Evolutionary conservation across 2,888 invertebrate genomes (phyloP).

Genomic region (Latrodectus elegans): DNA sequence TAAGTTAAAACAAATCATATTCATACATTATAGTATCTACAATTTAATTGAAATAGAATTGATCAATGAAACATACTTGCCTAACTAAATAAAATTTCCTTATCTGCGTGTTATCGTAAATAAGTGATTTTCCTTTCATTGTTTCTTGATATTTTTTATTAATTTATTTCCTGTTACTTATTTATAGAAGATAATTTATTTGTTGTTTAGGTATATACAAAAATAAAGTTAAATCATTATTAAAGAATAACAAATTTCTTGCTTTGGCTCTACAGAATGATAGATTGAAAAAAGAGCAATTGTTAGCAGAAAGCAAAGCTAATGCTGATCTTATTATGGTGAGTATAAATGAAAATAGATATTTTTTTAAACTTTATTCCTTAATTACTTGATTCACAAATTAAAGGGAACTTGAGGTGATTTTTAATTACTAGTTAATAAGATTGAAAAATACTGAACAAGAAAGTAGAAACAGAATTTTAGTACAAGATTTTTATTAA

Average conservation of each 20-base stretch:
- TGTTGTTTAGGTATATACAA: not conserved
- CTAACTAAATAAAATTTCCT: not conserved
- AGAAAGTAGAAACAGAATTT: no score
- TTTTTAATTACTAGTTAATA: no score
- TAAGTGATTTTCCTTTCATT: not conserved
- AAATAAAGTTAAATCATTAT: slow-evolving; percentile 18
- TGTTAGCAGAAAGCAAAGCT: not conserved
- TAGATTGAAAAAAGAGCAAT: slow-evolving; percentile 12
- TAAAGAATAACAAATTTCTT: slow-evolving; percentile 15
- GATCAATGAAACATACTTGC: not conserved
- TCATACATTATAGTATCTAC: no score
- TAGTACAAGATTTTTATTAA: no score
- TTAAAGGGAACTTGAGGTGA: no score
- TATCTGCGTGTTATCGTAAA: not conserved
- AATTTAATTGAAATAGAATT: not conserved
- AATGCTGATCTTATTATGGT: slow-evolving; percentile 19
- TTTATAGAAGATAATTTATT: no score
- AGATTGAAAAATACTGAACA: no score
- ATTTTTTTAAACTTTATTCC: not conserved
- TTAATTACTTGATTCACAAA: no score
- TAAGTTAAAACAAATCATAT: no score
- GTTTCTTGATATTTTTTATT: not conserved
- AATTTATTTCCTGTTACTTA: not conserved
- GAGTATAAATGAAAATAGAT: not conserved
- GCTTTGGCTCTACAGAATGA: slow-evolving; percentile 14